A percentile compares a stretch with the other conserved stretches of the same genome.
Conservation (phyloP, 2,113 vertebrate genomes). For the Erythrocercus mccallii region DNA sequence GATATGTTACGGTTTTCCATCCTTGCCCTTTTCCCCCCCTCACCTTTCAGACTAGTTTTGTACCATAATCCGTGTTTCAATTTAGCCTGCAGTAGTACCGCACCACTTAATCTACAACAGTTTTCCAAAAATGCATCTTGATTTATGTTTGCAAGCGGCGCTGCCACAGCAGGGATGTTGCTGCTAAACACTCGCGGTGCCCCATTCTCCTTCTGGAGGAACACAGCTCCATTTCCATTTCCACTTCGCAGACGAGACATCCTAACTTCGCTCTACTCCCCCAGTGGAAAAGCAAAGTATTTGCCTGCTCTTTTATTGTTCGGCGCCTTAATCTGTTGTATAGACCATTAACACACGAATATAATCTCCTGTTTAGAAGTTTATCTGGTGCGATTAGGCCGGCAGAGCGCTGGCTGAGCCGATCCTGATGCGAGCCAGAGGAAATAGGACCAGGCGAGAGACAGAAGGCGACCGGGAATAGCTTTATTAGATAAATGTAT, state of each 20-base stretch:
- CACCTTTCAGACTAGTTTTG: background rate
- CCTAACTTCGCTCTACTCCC: background rate
- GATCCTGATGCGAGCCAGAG: background rate
- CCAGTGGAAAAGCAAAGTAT: background rate
- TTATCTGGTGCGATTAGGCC: background rate
- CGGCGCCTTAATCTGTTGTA: no score
- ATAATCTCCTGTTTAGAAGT: background rate
- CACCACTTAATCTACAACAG: background rate
- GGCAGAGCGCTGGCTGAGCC: background rate
- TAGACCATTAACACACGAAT: background rate
- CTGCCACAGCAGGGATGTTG: background rate
- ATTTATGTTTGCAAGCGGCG: background rate
- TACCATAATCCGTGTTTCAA: fast-evolving
- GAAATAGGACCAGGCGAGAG: background rate
- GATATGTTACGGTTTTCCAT: background rate
- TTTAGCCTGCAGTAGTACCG: background rate
- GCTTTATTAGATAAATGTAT: constrained; percentile 29
- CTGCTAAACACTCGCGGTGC: background rate
- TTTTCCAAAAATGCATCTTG: background rate
- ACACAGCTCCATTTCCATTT: fast-evolving
- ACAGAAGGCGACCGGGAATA: background rate
- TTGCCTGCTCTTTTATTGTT: background rate
- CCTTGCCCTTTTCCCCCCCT: background rate
- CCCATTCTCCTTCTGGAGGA: background rate
- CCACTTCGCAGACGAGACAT: background rate